Conservation (phyloP, 2,113 vertebrate genomes). For the Nibea albiflora region DNA sequence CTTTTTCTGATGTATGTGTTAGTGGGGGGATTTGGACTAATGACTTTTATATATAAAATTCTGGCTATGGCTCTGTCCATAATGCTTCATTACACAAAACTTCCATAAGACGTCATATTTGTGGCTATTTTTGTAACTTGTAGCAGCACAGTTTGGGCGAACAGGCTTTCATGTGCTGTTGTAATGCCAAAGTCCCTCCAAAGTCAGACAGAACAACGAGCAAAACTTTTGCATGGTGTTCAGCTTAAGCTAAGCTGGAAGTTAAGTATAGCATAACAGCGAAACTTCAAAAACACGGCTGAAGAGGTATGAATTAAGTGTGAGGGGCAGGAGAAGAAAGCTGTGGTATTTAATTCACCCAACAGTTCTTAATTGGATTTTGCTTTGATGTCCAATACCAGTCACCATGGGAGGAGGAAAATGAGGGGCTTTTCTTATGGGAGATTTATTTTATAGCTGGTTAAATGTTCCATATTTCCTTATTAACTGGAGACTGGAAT, state of each 20-base stretch:
- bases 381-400: conserved; percentile 77
- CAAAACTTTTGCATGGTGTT: conserved; percentile 44
- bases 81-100: not conserved
- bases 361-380: conserved; percentile 82
- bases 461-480: conserved; percentile 69
- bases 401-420: conserved; percentile 65
- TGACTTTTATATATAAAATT: no score
- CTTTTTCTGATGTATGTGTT: not conserved
- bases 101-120: not conserved
- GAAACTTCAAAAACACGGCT: conserved; percentile 56
- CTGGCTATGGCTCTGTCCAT: no score
- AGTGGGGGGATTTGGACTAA: no score
- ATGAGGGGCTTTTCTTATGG: conserved; percentile 61
- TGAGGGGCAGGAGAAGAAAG: conserved; percentile 49
- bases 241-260: conserved; percentile 44
- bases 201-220: conserved; percentile 40
- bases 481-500: conserved; percentile 54
- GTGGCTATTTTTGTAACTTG: not conserved
- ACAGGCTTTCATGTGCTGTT: not conserved
- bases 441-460: conserved; percentile 69
- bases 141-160: not conserved
- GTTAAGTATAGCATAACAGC: conserved; percentile 34
- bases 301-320: conserved; percentile 56
- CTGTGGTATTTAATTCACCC: conserved; percentile 71
- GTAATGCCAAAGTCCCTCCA: conserved; percentile 33